These are phyloP conservation scores for Epinotia brunnichana DNA, from an alignment of 2,888 invertebrate species.

Conservation along the genomic window DNA sequence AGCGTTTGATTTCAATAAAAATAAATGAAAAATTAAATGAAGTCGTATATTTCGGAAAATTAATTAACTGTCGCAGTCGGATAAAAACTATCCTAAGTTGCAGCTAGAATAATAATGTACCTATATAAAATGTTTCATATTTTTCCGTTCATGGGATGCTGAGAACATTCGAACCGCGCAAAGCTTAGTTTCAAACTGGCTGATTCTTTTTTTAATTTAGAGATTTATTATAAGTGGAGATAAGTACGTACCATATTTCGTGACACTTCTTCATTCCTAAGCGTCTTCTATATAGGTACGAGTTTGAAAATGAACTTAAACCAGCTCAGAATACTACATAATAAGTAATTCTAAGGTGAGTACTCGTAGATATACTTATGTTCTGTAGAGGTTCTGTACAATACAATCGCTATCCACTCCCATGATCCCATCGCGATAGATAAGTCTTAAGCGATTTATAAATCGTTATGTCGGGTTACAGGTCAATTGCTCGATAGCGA, in stretches of 20 bases:
- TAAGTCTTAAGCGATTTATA: conserved; percentile 20
- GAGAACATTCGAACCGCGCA: too few species aligned
- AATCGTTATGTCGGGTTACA: conserved; percentile 18
- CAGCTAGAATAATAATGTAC: too few species aligned
- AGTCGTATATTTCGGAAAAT: too few species aligned
- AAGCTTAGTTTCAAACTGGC: too few species aligned
- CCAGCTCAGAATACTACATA: neutral
- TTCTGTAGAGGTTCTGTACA: neutral
- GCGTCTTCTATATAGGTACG: neutral
- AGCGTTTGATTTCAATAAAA: too few species aligned
- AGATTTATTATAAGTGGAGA: too few species aligned
- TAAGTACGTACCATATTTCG: neutral
- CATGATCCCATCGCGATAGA: conserved; percentile 13
- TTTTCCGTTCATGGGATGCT: too few species aligned
- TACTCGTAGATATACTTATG: neutral
- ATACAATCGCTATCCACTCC: neutral
- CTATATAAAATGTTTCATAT: too few species aligned
- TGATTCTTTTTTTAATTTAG: too few species aligned
- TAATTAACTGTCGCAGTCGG: too few species aligned
- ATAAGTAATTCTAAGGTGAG: neutral
- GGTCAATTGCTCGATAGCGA: conserved; percentile 26
- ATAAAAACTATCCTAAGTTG: too few species aligned
- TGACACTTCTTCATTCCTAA: neutral
- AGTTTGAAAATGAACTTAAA: neutral
- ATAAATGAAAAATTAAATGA: too few species aligned